phyloP scores from a whole-genome alignment of 2,113 vertebrate genomes.

The Rhinopithecus roxellana region DNA sequence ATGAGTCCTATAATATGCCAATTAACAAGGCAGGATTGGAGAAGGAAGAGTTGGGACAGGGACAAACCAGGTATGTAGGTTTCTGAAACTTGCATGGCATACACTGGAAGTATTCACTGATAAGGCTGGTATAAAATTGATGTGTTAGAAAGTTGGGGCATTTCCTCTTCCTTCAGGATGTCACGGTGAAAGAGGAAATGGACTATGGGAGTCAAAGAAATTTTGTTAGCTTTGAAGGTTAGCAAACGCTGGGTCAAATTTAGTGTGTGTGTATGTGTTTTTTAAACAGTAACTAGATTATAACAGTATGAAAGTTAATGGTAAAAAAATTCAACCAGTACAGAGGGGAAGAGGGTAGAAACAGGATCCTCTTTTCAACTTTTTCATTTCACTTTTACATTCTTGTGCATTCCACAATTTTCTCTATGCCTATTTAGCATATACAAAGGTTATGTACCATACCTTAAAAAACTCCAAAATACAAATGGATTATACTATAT shows the following conservation, averaged over 20 bases:
- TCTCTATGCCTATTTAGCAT: background rate
- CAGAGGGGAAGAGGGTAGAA: background rate
- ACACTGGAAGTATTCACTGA: constrained; percentile 38
- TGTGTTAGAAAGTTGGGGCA: constrained; percentile 65
- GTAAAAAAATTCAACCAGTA: background rate
- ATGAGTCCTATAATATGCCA: background rate
- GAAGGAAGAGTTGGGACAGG: background rate
- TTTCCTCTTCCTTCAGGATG: constrained; percentile 72
- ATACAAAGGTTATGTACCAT: background rate
- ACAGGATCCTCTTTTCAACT: background rate
- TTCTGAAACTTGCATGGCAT: constrained; percentile 42
- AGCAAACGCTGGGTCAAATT: constrained; percentile 20
- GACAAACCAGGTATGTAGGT: constrained; percentile 50
- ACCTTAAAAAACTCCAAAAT: background rate
- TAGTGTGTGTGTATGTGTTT: too few species aligned
- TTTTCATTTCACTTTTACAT: background rate
- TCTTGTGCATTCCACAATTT: background rate
- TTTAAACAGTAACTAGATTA: background rate
- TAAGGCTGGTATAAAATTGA: constrained; percentile 72
- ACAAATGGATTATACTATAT: background rate
- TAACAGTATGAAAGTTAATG: background rate
- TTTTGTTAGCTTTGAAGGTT: constrained; percentile 45
- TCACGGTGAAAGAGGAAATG: constrained; percentile 11
- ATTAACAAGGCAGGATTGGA: background rate
- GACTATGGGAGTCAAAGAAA: background rate